Evolutionary conservation across 2,888 invertebrate species (phyloP).

Genomic region (Lasioglossum figueresi): DNA sequence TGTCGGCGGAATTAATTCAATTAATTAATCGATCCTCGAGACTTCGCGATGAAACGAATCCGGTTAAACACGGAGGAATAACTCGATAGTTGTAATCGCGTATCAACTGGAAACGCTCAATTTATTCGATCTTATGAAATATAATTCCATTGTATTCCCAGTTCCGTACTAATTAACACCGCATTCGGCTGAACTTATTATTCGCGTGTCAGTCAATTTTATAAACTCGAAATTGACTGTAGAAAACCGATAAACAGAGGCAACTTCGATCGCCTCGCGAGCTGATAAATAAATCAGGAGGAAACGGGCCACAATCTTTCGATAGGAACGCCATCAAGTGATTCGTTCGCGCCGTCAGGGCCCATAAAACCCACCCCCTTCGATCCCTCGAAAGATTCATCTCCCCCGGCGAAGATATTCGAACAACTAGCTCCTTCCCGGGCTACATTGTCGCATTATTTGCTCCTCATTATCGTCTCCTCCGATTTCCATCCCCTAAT

Average conservation of each 20-base stretch:
- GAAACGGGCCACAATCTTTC: neutral
- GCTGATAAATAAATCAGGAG: neutral
- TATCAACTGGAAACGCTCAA: neutral
- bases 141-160: neutral
- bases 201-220: neutral
- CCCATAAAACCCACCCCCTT: constrained; percentile 19
- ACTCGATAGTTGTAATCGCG: neutral
- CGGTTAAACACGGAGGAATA: neutral
- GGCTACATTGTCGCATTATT: constrained; percentile 65
- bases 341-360: constrained; percentile 6
- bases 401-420: constrained; percentile 46
- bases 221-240: neutral
- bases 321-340: constrained; percentile 18
- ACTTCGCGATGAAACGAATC: neutral
- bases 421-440: constrained; percentile 47
- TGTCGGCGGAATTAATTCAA: neutral
- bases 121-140: neutral
- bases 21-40: neutral
- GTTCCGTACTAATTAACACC: neutral
- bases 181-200: neutral
- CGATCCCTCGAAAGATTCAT: constrained; percentile 11
- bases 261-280: neutral
- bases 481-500: constrained; percentile 68
- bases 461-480: constrained; percentile 66
- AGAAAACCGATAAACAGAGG: neutral